phyloP scores from a whole-genome alignment of 2,888 invertebrate genomes.

The Xestia c-nigrum region DNA sequence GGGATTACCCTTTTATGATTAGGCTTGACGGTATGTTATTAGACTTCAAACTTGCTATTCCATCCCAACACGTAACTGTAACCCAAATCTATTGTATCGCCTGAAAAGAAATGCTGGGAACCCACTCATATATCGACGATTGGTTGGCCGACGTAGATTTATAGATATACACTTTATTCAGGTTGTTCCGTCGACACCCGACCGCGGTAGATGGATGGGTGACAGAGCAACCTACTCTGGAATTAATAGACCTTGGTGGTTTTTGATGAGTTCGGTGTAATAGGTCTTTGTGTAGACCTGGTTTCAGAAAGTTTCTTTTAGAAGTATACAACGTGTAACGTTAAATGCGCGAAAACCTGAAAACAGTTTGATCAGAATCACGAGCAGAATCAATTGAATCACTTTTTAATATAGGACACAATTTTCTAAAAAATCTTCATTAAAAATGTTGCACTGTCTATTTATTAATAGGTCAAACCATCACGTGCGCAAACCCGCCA shows the following conservation, averaged over 20 bases:
- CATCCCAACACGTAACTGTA: conserved; percentile 57
- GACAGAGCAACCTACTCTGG: conserved; percentile 36
- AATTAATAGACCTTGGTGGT: conserved; percentile 49
- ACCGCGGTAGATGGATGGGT: conserved; percentile 33
- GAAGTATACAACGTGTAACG: neutral
- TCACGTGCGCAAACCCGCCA: no score
- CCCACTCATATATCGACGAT: conserved; percentile 73
- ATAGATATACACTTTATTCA: conserved; percentile 68
- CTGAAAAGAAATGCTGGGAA: conserved; percentile 70
- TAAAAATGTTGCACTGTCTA: no score
- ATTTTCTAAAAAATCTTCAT: no score
- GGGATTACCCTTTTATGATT: no score
- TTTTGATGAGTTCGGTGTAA: neutral
- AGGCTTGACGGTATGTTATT: no score
- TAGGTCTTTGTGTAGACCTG: neutral
- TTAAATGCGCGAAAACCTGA: no score
- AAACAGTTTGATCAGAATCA: no score
- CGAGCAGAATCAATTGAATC: no score
- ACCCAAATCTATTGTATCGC: conserved; percentile 71
- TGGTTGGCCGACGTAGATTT: conserved; percentile 68
- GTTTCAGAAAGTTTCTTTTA: neutral
- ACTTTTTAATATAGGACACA: no score
- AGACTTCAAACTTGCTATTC: conserved; percentile 4
- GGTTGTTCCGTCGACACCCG: conserved; percentile 66
- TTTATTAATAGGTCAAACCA: no score